Conservation (phyloP, 2,888 invertebrate genomes). For the Noctua comes region DNA sequence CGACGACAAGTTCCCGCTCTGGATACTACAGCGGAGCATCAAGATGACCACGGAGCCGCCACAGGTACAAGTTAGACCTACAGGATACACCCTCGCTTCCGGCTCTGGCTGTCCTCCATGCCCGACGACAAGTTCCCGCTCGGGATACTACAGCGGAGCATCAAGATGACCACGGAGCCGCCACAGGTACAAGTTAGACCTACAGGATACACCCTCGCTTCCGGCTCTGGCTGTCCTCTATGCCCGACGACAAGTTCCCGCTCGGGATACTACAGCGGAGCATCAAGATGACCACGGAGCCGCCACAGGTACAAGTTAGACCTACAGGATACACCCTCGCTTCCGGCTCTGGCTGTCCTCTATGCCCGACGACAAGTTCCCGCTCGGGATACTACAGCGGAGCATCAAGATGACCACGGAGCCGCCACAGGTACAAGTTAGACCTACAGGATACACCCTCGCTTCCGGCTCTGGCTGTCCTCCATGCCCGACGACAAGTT, state of each 20-base stretch:
- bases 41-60: slow-evolving; percentile 99
- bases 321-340: no score
- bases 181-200: slow-evolving; percentile 91
- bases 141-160: slow-evolving; percentile 95
- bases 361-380: slow-evolving; percentile 95
- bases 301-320: no score
- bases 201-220: no score
- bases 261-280: no score
- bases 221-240: no score
- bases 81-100: no score
- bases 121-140: slow-evolving; percentile 95
- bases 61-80: slow-evolving; percentile 87
- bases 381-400: slow-evolving; percentile 95
- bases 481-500: slow-evolving; percentile 97
- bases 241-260: no score
- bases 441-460: not conserved
- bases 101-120: no score
- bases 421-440: slow-evolving; percentile 93
- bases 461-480: slow-evolving; percentile 94
- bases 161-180: slow-evolving; percentile 98
- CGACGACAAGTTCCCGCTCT: slow-evolving; percentile 95
- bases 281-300: no score
- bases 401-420: slow-evolving; percentile 98
- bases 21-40: slow-evolving; percentile 95
- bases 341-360: no score